A percentile compares a stretch with the other conserved stretches of the same genome.
Evolutionary conservation across 2,113 vertebrate genomes (phyloP).

Genomic region (Python bivittatus): DNA sequence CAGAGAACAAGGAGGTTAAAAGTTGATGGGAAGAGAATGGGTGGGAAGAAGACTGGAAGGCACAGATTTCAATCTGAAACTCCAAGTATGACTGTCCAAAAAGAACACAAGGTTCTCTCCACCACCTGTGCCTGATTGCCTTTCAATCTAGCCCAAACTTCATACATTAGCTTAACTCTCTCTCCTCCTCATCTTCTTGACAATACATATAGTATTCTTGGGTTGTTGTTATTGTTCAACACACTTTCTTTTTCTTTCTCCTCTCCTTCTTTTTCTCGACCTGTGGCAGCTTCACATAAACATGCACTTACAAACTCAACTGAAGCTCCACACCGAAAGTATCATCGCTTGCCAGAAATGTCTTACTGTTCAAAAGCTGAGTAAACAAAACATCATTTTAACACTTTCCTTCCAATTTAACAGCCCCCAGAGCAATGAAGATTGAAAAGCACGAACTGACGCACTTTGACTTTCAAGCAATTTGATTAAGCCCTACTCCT

Average conservation of each 20-base stretch:
- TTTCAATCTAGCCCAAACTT: slow-evolving; percentile 65
- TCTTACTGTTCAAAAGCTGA: slow-evolving; percentile 67
- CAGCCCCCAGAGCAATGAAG: slow-evolving; percentile 70
- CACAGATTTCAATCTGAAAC: slow-evolving; percentile 60
- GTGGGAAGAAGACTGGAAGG: not conserved
- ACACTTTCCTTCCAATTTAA: slow-evolving; percentile 72
- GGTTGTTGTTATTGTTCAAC: not conserved
- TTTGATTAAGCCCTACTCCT: not conserved
- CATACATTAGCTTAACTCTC: slow-evolving; percentile 34
- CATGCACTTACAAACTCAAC: too few species aligned
- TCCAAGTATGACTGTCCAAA: slow-evolving; percentile 57
- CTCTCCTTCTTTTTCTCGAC: not conserved
- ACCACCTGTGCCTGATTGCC: slow-evolving; percentile 60
- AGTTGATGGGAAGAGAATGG: slow-evolving; percentile 47
- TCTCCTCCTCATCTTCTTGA: slow-evolving; percentile 23
- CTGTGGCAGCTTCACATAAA: not conserved
- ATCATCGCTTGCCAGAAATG: slow-evolving; percentile 66
- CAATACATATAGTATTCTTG: slow-evolving; percentile 55
- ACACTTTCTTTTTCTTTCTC: not conserved
- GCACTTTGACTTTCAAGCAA: too few species aligned
- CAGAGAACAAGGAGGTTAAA: slow-evolving; percentile 16
- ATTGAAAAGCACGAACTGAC: slow-evolving; percentile 41
- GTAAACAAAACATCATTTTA: slow-evolving; percentile 74
- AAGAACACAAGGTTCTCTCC: slow-evolving; percentile 65
- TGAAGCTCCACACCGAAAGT: not conserved